These are phyloP conservation scores for Glaucomys volans DNA, from an alignment of 2,113 vertebrate genomes.

Conservation along the genomic window DNA sequence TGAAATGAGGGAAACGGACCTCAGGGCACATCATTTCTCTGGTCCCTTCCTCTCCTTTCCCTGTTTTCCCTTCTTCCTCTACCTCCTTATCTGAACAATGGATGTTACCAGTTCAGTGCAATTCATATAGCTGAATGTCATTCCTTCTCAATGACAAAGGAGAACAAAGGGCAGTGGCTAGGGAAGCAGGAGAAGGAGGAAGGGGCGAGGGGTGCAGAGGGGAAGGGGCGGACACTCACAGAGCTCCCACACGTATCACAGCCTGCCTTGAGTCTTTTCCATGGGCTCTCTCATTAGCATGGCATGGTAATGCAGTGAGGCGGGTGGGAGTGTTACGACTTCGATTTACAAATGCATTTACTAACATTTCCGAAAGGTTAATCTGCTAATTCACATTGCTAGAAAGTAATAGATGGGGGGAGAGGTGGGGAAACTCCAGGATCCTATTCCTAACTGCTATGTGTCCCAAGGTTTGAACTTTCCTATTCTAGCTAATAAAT, in stretches of 20 bases:
- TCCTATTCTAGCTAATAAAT: background rate
- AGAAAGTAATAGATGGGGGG: background rate
- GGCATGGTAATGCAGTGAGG: too few relatives aligned
- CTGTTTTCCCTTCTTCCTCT: background rate
- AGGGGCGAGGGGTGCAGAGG: too few relatives aligned
- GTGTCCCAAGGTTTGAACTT: background rate
- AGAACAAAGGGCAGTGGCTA: accelerated
- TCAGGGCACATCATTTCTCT: background rate
- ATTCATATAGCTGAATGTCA: too few relatives aligned
- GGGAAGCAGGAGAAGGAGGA: background rate
- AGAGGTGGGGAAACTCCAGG: accelerated
- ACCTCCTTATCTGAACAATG: background rate
- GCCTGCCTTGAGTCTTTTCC: background rate
- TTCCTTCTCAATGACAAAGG: background rate
- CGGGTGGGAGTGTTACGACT: background rate
- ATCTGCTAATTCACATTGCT: background rate
- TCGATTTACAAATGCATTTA: background rate
- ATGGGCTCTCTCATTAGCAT: background rate
- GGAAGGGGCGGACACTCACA: accelerated
- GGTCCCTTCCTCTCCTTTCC: background rate
- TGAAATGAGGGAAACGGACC: background rate
- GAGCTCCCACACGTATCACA: accelerated
- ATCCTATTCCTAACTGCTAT: background rate
- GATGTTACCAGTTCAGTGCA: background rate
- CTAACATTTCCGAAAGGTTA: background rate